Evolutionary conservation across 2,797 vertebrate genomes (phyloP), one percentile per base, ranked within the genome.

Genomic region (Urophycis tenuis): DNA sequence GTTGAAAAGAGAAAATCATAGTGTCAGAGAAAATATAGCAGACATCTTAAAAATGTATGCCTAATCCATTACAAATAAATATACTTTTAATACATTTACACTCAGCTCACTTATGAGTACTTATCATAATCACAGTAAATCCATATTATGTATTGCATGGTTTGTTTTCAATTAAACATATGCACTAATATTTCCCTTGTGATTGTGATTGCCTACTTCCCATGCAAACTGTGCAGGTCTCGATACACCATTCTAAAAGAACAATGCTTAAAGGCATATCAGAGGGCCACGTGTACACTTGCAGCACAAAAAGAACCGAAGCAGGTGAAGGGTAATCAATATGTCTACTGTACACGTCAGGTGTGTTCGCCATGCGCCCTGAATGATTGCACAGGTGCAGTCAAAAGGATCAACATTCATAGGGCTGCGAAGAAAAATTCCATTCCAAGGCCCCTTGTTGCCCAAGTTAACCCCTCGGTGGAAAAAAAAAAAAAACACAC

Each of bases 361-460:
- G 31, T 70, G 39, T 70, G 75, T 31, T 77, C 76, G 10, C 4
- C 64, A 75, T 45, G n/a, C 49, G 49, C 31, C 22, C 36, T 31
- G 35, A 72, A 79, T 77, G 78, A 81, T 76, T 71, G 80, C 67
- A 81, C 74, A 79, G 85, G 81, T n/a, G 76, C 19, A 39, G 81
- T 83, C 76, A 82, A 75, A 75, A 81, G 86, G 85, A 90, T 88
- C 83, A 79, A 81, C 85, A 86, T 89, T 90, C 84, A 86, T 82
- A 35, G 81, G 83, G 83, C 82, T 81, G 81, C 83, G 79, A 82
- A 22, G 12, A 32, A 70, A 70, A 87, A 89, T 91, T 90, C 89
- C 85, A 82, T 77, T 74, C 72, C 72, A 77, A 67, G 85, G 82
- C 88, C 87, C 84, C 84, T 79, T 75, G 79, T 33, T 64, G 32